Evolutionary conservation across 2,888 invertebrate genomes (phyloP).

Genomic region (Diaprepes abbreviatus): DNA sequence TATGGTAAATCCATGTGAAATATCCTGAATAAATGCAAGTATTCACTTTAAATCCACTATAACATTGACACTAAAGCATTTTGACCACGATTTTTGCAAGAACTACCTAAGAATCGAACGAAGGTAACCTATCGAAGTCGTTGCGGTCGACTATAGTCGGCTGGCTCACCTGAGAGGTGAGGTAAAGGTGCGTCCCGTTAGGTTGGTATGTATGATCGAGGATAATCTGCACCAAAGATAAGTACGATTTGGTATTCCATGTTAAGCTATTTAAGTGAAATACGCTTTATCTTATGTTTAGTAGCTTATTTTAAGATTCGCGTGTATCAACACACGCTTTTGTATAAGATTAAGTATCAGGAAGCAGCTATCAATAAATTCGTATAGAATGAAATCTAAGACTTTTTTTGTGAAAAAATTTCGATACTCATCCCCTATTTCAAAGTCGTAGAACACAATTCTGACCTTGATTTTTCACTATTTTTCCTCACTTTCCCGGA

Average conservation of each 20-base stretch:
- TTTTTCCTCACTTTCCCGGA: too few relatives aligned
- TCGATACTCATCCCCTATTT: too few relatives aligned
- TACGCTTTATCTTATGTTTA: too few relatives aligned
- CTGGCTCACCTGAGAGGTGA: slow-evolving; percentile 61
- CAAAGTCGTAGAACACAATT: too few relatives aligned
- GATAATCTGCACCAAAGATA: slow-evolving; percentile 35
- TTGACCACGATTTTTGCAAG: slow-evolving; percentile 35
- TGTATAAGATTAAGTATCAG: too few relatives aligned
- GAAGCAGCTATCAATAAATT: too few relatives aligned
- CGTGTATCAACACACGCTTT: too few relatives aligned
- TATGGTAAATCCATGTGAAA: slow-evolving; percentile 20
- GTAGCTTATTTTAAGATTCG: too few relatives aligned
- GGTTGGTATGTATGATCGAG: slow-evolving; percentile 60
- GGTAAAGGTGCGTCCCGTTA: slow-evolving; percentile 66
- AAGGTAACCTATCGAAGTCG: slow-evolving; percentile 42
- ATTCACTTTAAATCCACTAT: slow-evolving; percentile 10
- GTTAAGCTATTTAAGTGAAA: too few relatives aligned
- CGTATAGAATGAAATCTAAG: too few relatives aligned
- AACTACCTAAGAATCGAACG: slow-evolving; percentile 24
- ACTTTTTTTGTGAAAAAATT: too few relatives aligned
- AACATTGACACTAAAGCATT: slow-evolving; percentile 34
- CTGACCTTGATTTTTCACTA: too few relatives aligned
- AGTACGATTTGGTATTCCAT: background rate
- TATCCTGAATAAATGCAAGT: slow-evolving; percentile 30
- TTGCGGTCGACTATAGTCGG: slow-evolving; percentile 49